phyloP scores from a whole-genome alignment of 2,113 vertebrate genomes.

The Bufo gargarizans region DNA sequence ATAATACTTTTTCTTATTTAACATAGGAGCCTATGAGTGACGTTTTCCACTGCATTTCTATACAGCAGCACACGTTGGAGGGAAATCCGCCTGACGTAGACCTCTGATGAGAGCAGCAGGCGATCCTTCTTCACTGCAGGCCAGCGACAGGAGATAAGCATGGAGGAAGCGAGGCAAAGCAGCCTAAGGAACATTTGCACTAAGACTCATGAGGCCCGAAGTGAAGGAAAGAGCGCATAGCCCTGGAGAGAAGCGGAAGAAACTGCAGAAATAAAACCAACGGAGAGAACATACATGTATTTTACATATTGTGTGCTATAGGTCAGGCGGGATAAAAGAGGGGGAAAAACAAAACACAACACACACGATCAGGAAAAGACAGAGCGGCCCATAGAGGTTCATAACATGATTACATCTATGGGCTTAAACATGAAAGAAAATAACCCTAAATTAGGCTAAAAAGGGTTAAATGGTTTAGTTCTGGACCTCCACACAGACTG shows the following conservation, averaged over 20 bases:
- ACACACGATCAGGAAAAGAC: background rate
- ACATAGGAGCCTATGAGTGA: too few relatives aligned
- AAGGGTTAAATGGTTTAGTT: too few relatives aligned
- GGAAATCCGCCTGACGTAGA: background rate
- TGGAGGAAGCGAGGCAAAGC: background rate
- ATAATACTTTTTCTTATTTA: too few relatives aligned
- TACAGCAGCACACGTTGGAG: too few relatives aligned
- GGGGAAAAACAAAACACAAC: too few relatives aligned
- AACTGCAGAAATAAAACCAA: background rate
- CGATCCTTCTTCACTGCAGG: background rate
- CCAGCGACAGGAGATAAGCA: background rate
- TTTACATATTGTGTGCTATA: background rate
- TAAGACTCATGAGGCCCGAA: background rate
- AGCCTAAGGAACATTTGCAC: conserved; percentile 7
- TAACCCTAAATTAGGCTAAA: too few relatives aligned
- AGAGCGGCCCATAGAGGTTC: background rate
- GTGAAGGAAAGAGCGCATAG: background rate
- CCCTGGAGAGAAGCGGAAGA: background rate
- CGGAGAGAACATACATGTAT: background rate
- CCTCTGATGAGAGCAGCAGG: background rate
- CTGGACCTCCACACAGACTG: too few relatives aligned
- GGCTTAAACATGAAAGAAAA: too few relatives aligned
- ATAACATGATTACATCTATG: too few relatives aligned
- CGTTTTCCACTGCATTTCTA: too few relatives aligned
- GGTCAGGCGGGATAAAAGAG: background rate